phyloP scores from a whole-genome alignment of 2,113 vertebrate species.

The Athene cunicularia region DNA sequence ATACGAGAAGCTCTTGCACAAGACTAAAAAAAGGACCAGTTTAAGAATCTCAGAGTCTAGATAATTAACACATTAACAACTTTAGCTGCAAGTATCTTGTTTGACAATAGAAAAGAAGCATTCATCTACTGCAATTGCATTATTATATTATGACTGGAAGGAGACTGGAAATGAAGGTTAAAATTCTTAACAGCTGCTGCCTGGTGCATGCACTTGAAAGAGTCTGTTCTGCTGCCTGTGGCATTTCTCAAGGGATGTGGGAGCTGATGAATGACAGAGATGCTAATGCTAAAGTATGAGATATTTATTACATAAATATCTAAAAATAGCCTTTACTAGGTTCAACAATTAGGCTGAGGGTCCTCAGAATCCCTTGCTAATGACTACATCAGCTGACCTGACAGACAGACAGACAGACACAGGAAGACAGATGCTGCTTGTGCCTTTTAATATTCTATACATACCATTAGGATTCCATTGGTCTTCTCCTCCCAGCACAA shows the following conservation, averaged over 20 bases:
- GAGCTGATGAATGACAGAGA: constrained; percentile 37
- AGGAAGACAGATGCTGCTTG: neutral
- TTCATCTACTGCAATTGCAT: constrained; percentile 34
- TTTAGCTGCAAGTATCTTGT: neutral
- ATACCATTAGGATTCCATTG: constrained; percentile 99
- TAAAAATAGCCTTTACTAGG: constrained; percentile 14
- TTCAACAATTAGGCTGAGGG: neutral
- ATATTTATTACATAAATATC: constrained; percentile 8
- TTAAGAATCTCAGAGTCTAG: constrained; percentile 45
- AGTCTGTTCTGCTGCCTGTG: constrained; percentile 48
- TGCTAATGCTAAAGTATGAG: constrained; percentile 44
- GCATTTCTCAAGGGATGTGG: constrained; percentile 61
- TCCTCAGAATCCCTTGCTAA: neutral
- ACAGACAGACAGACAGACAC: neutral
- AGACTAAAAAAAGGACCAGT: constrained; percentile 28
- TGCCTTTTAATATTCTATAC: constrained; percentile 7
- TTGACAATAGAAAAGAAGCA: constrained; percentile 8
- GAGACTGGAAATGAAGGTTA: constrained; percentile 61
- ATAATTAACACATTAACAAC: constrained; percentile 58
- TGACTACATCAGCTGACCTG: neutral
- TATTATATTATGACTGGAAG: constrained; percentile 49
- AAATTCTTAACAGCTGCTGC: constrained; percentile 67
- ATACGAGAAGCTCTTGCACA: constrained; percentile 22
- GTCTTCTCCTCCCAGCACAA: constrained; percentile 97
- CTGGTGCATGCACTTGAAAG: constrained; percentile 66